Percentiles rank a stretch among this genome's conserved stretches.
phyloP scores from a whole-genome alignment of 2,888 invertebrate genomes.

The Cordilura impudica region DNA sequence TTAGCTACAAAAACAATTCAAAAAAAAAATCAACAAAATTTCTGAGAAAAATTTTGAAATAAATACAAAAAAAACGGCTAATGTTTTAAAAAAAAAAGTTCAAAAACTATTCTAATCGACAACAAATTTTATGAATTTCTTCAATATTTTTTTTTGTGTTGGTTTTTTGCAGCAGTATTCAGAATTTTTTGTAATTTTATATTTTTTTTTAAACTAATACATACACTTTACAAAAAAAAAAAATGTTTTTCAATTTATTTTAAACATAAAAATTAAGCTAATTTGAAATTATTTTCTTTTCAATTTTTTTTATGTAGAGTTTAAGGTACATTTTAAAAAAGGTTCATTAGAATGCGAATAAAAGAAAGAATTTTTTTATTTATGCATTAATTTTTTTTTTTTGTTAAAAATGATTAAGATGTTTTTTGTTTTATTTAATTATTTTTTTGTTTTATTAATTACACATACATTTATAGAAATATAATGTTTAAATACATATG shows the following conservation, averaged over 20 bases:
- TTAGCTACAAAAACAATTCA: too few species aligned
- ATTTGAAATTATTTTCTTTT: conserved; percentile 7
- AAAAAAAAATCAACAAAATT: too few species aligned
- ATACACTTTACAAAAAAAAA: conserved; percentile 17
- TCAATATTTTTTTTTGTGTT: neutral
- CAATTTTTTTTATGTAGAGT: conserved; percentile 38
- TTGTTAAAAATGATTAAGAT: conserved; percentile 10
- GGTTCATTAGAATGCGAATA: conserved; percentile 1
- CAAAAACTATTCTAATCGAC: neutral
- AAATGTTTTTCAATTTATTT: neutral
- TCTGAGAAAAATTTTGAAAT: too few species aligned
- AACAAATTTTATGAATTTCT: conserved; percentile 11
- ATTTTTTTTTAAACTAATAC: conserved; percentile 36
- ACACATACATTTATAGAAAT: conserved; percentile 54
- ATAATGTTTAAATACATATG: conserved; percentile 37
- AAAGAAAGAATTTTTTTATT: neutral
- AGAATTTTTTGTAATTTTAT: neutral
- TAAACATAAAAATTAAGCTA: conserved; percentile 52
- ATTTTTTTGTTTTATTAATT: conserved; percentile 41
- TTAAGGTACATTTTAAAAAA: conserved; percentile 56
- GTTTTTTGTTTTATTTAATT: conserved; percentile 14
- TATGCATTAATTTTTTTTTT: neutral
- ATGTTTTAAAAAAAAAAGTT: too few species aligned
- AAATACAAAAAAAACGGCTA: too few species aligned
- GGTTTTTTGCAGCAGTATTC: conserved; percentile 25